A percentile compares a stretch with the other conserved stretches of the same genome.
Conservation (phyloP, 53 echinoderm and acorn worm species). For the Patiria pectinifera region DNA sequence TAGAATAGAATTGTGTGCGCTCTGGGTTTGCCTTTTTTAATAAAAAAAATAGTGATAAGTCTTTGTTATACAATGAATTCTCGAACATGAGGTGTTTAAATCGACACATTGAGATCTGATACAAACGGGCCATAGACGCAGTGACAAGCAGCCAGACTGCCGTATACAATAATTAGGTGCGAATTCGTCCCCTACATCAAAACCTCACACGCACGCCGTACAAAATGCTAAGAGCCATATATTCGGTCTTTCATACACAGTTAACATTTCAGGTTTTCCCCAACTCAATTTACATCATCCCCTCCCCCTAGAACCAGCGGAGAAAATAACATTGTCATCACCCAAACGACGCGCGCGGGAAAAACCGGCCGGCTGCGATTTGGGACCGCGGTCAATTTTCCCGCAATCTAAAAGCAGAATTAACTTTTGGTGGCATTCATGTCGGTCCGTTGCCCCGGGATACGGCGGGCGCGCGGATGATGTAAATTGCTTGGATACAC, state of each 20-base stretch:
- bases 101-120: neutral
- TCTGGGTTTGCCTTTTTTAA: no score
- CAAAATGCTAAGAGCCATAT: constrained; percentile 3
- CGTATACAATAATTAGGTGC: neutral
- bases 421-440: constrained; percentile 47
- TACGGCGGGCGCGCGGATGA: constrained; percentile 19
- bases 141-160: neutral
- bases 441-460: constrained; percentile 44
- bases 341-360: constrained; percentile 4
- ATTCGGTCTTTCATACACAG: neutral
- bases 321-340: constrained; percentile 27
- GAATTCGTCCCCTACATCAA: neutral
- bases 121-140: neutral
- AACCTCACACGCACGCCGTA: neutral
- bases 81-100: no score
- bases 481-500: constrained; percentile 45
- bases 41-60: no score
- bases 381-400: constrained; percentile 55
- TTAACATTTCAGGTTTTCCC: neutral
- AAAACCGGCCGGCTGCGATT: constrained; percentile 39
- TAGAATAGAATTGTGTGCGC: no score
- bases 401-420: constrained; percentile 47
- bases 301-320: neutral
- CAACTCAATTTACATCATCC: constrained; percentile 7
- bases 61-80: no score